These are phyloP conservation scores for Casuarius casuarius DNA, from an alignment of 2,113 vertebrate species.

Conservation along the genomic window DNA sequence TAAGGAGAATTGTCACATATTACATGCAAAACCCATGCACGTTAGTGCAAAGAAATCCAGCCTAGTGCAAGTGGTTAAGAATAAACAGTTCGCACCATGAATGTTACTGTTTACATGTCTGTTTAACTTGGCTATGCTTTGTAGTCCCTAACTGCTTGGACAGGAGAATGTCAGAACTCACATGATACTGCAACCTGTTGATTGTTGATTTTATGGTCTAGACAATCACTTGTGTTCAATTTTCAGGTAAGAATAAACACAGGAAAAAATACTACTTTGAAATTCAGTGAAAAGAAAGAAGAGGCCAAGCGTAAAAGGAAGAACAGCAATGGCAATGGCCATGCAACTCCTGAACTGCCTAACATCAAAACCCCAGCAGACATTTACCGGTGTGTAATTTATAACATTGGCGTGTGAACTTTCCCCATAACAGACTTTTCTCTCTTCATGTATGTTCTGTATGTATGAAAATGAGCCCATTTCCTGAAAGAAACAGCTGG, in stretches of 20 bases:
- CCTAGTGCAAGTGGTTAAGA: background rate
- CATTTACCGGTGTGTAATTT: conserved; percentile 87
- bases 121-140: background rate
- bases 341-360: conserved; percentile 83
- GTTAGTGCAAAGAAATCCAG: background rate
- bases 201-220: conserved; percentile 33
- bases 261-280: conserved; percentile 94
- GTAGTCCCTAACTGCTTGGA: background rate
- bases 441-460: background rate
- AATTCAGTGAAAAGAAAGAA: conserved; percentile 96
- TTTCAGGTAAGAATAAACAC: conserved; percentile 97
- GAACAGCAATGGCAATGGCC: conserved; percentile 83
- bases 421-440: background rate
- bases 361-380: conserved; percentile 90
- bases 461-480: background rate
- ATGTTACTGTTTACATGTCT: background rate
- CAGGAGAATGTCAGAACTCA: background rate
- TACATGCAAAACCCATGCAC: background rate
- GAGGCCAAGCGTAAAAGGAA: conserved; percentile 92
- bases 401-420: fast-evolving
- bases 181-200: background rate
- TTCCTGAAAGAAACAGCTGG: conserved; percentile 18
- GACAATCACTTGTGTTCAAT: conserved; percentile 38
- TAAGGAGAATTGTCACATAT: background rate
- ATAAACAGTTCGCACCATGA: background rate